Evolutionary conservation across 92 coral and sea anemone species (phyloP).

Genomic region (Phenganax marumi): DNA sequence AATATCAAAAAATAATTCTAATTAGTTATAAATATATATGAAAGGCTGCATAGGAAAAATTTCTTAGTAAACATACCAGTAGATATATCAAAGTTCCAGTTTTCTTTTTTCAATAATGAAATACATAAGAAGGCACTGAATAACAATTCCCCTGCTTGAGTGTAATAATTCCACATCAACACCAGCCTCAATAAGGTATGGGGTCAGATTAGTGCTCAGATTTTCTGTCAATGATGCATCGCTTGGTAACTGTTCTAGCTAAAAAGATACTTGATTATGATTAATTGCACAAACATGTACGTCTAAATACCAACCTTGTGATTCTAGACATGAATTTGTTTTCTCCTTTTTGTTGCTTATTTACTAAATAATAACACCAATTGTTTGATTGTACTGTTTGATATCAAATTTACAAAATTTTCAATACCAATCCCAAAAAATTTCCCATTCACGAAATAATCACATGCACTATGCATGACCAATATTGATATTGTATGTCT

Average conservation of each 20-base stretch:
- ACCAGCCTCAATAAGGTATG: conserved; percentile 23
- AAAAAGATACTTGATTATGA: neutral
- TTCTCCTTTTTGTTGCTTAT: neutral
- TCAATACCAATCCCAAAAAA: too few species aligned
- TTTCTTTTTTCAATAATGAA: neutral
- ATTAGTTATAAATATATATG: neutral
- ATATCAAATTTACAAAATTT: too few species aligned
- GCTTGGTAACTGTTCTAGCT: neutral
- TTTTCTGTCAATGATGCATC: neutral
- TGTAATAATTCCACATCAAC: conserved; percentile 10
- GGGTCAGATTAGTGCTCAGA: neutral
- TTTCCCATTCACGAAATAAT: neutral
- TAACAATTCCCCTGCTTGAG: conserved; percentile 7
- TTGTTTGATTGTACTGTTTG: too few species aligned
- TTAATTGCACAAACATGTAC: neutral
- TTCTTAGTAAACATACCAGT: neutral
- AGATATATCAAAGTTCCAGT: conserved; percentile 5
- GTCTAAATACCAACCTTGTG: too few species aligned
- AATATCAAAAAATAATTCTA: neutral
- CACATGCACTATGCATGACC: neutral
- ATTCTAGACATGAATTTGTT: too few species aligned
- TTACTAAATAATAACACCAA: neutral
- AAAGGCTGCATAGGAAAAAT: too few species aligned
- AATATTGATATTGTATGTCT: too few species aligned
- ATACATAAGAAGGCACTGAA: neutral